phyloP scores from a whole-genome alignment of 2,888 invertebrate species.

The Athripsodes cinereus region DNA sequence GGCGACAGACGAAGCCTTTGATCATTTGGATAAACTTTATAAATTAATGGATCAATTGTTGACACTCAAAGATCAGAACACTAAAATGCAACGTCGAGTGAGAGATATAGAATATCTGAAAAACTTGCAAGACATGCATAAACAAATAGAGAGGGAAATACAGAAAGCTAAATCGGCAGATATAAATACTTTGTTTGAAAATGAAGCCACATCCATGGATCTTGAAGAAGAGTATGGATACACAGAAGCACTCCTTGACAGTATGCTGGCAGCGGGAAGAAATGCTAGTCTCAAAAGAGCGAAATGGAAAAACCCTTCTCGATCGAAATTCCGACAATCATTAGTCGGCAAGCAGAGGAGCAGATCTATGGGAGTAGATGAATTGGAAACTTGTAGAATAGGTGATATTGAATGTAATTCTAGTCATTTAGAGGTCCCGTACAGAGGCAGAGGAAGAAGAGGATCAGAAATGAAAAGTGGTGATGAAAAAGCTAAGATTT shows the following conservation, averaged over 20 bases:
- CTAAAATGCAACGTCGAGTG: conserved; percentile 58
- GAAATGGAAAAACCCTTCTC: conserved; percentile 42
- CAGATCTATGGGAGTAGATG: conserved; percentile 61
- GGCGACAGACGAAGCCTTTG: conserved; percentile 61
- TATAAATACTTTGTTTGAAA: conserved; percentile 40
- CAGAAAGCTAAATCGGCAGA: conserved; percentile 38
- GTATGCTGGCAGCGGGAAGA: conserved; percentile 52
- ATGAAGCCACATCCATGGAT: conserved; percentile 51
- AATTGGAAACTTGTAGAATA: conserved; percentile 42
- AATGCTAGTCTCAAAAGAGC: conserved; percentile 48
- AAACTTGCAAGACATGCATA: conserved; percentile 56
- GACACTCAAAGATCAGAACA: conserved; percentile 65
- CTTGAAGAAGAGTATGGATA: conserved; percentile 58
- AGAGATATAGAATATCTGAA: conserved; percentile 68
- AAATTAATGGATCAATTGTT: conserved; percentile 71
- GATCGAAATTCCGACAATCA: conserved; percentile 45
- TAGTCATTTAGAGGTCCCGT: conserved; percentile 20
- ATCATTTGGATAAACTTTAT: conserved; percentile 74
- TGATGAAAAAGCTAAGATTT: conserved; percentile 56
- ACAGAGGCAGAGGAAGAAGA: conserved; percentile 16
- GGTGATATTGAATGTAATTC: conserved; percentile 28
- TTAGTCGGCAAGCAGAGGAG: conserved; percentile 57
- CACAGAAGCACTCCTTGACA: conserved; percentile 57
- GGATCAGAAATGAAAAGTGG: conserved; percentile 40
- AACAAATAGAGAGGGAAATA: conserved; percentile 44